Base-by-base conservation (phyloP, 2,797 vertebrate genomes). In the Sarcoramphus papa region DNA sequence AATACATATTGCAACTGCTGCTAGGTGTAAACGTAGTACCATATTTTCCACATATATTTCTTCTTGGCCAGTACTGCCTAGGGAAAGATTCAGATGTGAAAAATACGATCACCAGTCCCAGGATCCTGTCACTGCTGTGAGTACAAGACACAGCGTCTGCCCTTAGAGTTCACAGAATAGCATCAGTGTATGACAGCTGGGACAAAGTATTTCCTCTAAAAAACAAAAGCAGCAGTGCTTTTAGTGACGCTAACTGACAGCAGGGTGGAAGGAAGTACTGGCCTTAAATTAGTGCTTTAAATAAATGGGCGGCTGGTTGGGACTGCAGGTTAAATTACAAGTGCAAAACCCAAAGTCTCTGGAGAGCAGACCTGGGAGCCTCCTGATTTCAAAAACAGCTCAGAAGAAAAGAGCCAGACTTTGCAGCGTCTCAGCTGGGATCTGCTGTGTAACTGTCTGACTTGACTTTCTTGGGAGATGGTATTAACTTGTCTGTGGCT, bases 171-270 rank as follows among this genome's bases (percentile, higher is more conserved):
- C 68, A 73, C 23, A 74, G 37, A 45, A 35, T 3, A 76, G 40
- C 27, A 40, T 18, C 0, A 0, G n/a, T 67, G 51, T 45, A 37
- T 0, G 0, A 60, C 56, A 80, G 45, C 45, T 63, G 57, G 64
- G 64, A 70, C 31, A 53, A 22, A 63, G 31, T 13, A 73, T 64
- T 80, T 84, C 70, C 53, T 74, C 77, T 54, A 16, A 56, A 53
- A 63, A 89, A 82, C 10, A 87, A 90, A 92, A 54, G 21, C 64
- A 92, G 45, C 64, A 60, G 23, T 37, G 53, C 56, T 67, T 83
- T 83, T 65, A 72, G 45, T 79, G 30, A 64, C 30, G 51, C 37
- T 23, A 54, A 43, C 57, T 62, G 80, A 73, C 40, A 70, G 41
- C 20, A 57, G 6, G 10, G 68, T 77, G 51, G 51, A 45, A 88